These are phyloP conservation scores for Melanotaenia duboulayi DNA, from an alignment of 2,113 vertebrate species.

Conservation along the genomic window DNA sequence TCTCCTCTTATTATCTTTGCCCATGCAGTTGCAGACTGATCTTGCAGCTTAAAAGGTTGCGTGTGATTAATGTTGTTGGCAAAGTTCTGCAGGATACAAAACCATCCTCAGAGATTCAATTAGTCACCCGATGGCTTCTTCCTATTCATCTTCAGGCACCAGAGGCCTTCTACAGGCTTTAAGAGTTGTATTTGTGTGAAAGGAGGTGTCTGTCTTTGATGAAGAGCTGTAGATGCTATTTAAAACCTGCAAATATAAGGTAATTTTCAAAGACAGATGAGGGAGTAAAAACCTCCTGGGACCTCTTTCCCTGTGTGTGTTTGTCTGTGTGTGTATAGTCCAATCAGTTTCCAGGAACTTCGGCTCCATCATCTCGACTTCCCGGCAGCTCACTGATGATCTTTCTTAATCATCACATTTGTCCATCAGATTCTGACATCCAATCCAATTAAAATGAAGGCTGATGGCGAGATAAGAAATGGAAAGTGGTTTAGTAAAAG, in stretches of 20 bases:
- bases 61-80: slow-evolving; percentile 15
- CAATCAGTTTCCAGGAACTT: slow-evolving; percentile 45
- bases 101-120: slow-evolving; percentile 10
- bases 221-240: not conserved
- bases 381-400: slow-evolving; percentile 49
- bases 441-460: not conserved
- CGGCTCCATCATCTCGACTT: slow-evolving; percentile 35
- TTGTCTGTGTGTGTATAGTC: slow-evolving; percentile 8
- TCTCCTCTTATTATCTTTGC: not conserved
- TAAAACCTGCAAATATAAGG: not conserved
- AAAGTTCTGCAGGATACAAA: slow-evolving; percentile 13
- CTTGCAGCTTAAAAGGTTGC: not conserved
- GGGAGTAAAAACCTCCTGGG: slow-evolving; percentile 3
- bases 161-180: not conserved
- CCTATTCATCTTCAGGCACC: not conserved
- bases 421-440: not conserved
- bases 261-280: slow-evolving; percentile 23
- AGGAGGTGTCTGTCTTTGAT: not conserved
- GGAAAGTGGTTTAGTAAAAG: not conserved
- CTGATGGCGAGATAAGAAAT: not conserved
- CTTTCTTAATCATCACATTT: not conserved
- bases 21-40: not conserved
- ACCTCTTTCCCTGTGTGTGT: slow-evolving; percentile 19
- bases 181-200: not conserved
- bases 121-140: not conserved